phyloP scores from a whole-genome alignment of 2,888 invertebrate species.

The Mylabris sibirica region DNA sequence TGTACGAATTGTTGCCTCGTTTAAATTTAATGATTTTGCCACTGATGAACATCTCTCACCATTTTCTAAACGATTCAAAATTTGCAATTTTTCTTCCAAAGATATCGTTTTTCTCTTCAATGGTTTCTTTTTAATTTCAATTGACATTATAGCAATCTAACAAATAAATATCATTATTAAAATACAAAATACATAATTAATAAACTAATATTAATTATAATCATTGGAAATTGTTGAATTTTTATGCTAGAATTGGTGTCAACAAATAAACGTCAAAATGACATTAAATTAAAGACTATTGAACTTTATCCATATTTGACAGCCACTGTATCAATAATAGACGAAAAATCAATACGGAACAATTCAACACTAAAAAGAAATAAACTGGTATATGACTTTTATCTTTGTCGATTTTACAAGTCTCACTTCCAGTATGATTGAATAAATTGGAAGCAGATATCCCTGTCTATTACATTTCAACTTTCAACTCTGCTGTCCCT shows the following conservation, averaged over 20 bases:
- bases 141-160: neutral
- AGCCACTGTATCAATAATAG: neutral
- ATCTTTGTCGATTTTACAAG: no score
- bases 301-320: neutral
- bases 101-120: neutral
- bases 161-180: neutral
- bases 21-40: constrained; percentile 3
- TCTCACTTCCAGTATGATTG: no score
- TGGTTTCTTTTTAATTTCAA: neutral
- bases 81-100: neutral
- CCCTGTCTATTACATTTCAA: no score
- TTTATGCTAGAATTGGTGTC: neutral
- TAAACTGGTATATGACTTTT: no score
- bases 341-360: neutral
- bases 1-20: neutral
- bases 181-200: neutral
- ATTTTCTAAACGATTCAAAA: constrained; percentile 1
- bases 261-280: neutral
- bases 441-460: no score
- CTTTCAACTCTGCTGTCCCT: no score
- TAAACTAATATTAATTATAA: neutral
- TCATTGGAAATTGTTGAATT: neutral
- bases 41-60: neutral
- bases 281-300: neutral
- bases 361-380: no score